Base-by-base conservation (phyloP, 64 coral and sea anemone species). In the Montipora capricornis region DNA sequence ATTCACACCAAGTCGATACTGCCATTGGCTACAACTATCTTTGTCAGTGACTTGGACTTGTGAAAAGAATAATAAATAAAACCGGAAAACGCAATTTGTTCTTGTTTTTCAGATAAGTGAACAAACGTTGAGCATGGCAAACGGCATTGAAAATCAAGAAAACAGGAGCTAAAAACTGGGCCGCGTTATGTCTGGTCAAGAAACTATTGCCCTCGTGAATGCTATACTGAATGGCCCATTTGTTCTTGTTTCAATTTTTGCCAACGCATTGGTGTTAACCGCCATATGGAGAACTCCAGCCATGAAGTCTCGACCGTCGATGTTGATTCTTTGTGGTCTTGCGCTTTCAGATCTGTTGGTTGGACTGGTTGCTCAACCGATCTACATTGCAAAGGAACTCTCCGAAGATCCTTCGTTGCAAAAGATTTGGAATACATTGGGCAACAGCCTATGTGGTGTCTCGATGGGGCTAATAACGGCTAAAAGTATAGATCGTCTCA, bases 281-380 rank as follows among this genome's bases (percentile, higher is more conserved):
- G 26, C 82, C 5, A 14, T 93, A 4, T 53, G 19, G 3, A 77
- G 59, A 50, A 73, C 62, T 47, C 83, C 83, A 2, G 49, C 83
- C 0, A 22, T 93, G 10, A 37, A 47, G 4, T 44, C 60, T 4
- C 17, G 9, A 6, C 58, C 73, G 0, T 45, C 73, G 2, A 88
- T 59, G n/a, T 17, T 74, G n/a, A 49, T 93, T 19, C 76, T 93
- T 5, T 64, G 83, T 14, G 73, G 85, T 60, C 51, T 93, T 0
- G 83, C 91, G 17, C 17, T 80, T 44, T 93, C 91, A 5, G 83
- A 93, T 66, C 24, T 87, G 1, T 10, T 88, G 1, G 83, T 93
- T 47, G 83, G 91, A 0, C 2, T 88, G 4, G 37, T 93, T n/a
- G 75, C 22, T 7, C 91, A 93, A 67, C 91, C 91, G 15, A 44